Base-by-base conservation (phyloP, 2,888 invertebrate species). In the Isoperla grammatica region DNA sequence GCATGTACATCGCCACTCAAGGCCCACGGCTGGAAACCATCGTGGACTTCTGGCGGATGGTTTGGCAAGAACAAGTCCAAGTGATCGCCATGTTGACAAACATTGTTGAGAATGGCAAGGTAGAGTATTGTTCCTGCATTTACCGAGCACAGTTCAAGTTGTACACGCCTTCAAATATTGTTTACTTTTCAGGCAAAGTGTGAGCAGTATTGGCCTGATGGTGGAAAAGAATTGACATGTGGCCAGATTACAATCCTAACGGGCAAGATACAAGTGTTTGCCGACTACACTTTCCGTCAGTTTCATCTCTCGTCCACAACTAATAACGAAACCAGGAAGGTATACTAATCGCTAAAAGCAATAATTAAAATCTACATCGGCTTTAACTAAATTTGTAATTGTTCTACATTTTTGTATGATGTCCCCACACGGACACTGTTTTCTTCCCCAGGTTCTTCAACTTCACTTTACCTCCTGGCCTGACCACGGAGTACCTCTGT, bases 401-500 rank as follows among this genome's bases (percentile, higher is more conserved):
- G 8, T 6, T 8, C 29, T 29, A 29, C 29, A 29, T 29, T 4
- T 8, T 29, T 29, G n/a, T n/a, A n/a, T n/a, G n/a, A n/a, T n/a
- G n/a, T n/a, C n/a, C n/a, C n/a, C n/a, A n/a, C n/a, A n/a, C n/a
- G n/a, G n/a, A n/a, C n/a, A n/a, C n/a, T n/a, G n/a, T n/a, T n/a
- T n/a, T n/a, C n/a, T n/a, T n/a, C n/a, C n/a, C n/a, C 50, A 78
- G 78, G 65, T 79, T 1, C 68, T 71, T 45, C 79, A 80, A 57
- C 67, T 78, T 13, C 79, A 80, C 62, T 80, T 76, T 63, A 76
- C 75, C 1, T 73, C 75, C 1, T 80, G 80, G 80, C 79, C 80
- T 0, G 79, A 79, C 65, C 77, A 79, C 61, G 77, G 76, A 1
- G 74, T 79, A 2, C 80, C 80, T 9, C 67, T 69, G 13, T 72